A percentile compares a stretch with the other conserved stretches of the same genome.
Evolutionary conservation across 2,888 invertebrate genomes (phyloP).

Genomic region (Drosophila prostipennis): DNA sequence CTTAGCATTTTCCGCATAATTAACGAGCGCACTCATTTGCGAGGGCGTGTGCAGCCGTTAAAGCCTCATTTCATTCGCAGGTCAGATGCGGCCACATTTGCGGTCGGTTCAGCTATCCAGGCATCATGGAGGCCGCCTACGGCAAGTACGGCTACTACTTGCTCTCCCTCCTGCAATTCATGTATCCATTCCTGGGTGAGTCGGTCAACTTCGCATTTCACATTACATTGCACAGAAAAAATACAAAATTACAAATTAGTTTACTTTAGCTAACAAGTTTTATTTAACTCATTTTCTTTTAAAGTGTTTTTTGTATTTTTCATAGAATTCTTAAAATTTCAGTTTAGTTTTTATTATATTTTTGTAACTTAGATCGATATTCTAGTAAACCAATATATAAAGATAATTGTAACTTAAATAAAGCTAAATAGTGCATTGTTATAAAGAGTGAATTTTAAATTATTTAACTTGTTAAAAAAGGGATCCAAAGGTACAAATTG

Average conservation of each 20-base stretch:
- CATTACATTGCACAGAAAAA: neutral
- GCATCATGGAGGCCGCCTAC: slow-evolving; percentile 92
- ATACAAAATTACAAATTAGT: too few species aligned
- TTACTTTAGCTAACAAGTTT: neutral
- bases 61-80: slow-evolving; percentile 64
- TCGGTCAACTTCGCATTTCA: slow-evolving; percentile 4
- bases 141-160: slow-evolving; percentile 91
- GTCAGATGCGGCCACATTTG: slow-evolving; percentile 89
- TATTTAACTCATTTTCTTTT: too few species aligned
- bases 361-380: too few species aligned
- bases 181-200: slow-evolving; percentile 93
- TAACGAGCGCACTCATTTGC: slow-evolving; percentile 28
- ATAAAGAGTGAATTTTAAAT: too few species aligned
- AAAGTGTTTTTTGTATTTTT: too few species aligned
- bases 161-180: slow-evolving; percentile 90
- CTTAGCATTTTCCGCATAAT: slow-evolving; percentile 53
- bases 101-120: slow-evolving; percentile 90
- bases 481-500: too few species aligned
- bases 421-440: too few species aligned
- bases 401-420: too few species aligned
- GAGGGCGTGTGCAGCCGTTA: slow-evolving; percentile 4
- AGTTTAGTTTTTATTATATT: too few species aligned
- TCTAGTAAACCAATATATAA: too few species aligned
- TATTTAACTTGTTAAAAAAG: too few species aligned
- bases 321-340: too few species aligned